Conservation (phyloP, 2,797 vertebrate genomes). For the Chromis chromis region DNA sequence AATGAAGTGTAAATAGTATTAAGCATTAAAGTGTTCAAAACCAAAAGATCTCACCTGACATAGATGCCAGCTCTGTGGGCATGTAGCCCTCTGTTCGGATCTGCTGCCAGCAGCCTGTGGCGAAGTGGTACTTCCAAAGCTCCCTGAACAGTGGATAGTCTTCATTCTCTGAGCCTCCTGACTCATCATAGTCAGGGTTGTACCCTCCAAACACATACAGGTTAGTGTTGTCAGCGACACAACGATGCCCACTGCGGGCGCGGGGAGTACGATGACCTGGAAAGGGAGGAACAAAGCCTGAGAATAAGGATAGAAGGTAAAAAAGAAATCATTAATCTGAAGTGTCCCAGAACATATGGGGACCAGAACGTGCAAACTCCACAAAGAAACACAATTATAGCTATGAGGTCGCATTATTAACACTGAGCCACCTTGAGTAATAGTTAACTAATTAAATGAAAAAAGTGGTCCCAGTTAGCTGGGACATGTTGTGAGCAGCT, state of each 20-base stretch:
- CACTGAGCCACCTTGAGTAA: neutral
- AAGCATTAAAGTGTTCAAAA: neutral
- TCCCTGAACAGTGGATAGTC: constrained; percentile 98
- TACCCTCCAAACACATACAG: constrained; percentile 98
- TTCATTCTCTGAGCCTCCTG: constrained; percentile 94
- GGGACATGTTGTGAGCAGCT: neutral
- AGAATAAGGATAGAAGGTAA: neutral
- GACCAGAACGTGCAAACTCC: neutral
- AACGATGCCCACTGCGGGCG: constrained; percentile 95
- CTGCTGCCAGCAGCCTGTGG: constrained; percentile 96
- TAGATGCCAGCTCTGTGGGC: constrained; percentile 97
- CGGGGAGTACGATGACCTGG: constrained; percentile 91
- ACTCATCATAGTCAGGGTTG: constrained; percentile 97
- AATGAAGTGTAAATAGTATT: neutral
- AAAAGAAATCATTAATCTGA: too few species aligned
- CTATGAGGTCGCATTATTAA: neutral
- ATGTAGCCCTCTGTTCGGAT: constrained; percentile 97
- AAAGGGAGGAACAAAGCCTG: constrained; percentile 13
- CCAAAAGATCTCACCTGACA: constrained; percentile 88
- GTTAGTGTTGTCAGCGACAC: constrained; percentile 95
- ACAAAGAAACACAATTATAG: neutral
- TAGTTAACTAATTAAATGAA: neutral
- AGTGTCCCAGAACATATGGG: too few species aligned
- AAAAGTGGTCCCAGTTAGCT: neutral
- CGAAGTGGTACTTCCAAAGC: constrained; percentile 97